Evolutionary conservation across 2,113 vertebrate genomes (phyloP).

Genomic region (Turnix velox): DNA sequence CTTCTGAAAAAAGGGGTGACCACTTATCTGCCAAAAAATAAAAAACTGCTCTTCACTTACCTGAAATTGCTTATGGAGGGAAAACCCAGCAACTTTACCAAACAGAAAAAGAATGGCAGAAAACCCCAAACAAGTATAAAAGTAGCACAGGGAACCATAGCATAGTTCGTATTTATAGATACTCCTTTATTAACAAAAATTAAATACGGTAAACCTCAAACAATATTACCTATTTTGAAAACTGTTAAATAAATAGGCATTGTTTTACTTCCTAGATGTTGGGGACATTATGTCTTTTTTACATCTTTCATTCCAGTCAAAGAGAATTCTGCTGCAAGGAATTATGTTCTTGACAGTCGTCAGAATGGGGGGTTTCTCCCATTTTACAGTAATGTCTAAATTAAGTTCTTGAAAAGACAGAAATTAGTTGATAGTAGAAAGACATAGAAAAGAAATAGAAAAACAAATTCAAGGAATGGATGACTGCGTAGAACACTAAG

Average conservation of each 20-base stretch:
- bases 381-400: not conserved
- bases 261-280: not conserved
- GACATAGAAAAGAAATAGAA: not conserved
- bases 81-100: not conserved
- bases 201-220: not conserved
- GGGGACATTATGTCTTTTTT: not conserved
- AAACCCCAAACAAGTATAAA: not conserved
- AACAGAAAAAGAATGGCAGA: not conserved
- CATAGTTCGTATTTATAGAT: not conserved
- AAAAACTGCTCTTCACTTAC: not conserved
- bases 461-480: not conserved
- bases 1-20: not conserved
- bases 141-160: not conserved
- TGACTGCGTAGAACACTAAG: not conserved
- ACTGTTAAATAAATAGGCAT: not conserved
- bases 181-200: not conserved
- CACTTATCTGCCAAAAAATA: not conserved
- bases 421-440: not conserved
- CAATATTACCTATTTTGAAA: not conserved
- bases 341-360: not conserved
- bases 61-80: not conserved
- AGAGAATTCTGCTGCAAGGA: not conserved
- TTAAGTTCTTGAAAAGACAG: not conserved
- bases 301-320: not conserved
- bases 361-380: not conserved